Base-by-base conservation (phyloP, 37 sponge, comb jelly and placozoan species). In the Dysidea cf. avara region DNA sequence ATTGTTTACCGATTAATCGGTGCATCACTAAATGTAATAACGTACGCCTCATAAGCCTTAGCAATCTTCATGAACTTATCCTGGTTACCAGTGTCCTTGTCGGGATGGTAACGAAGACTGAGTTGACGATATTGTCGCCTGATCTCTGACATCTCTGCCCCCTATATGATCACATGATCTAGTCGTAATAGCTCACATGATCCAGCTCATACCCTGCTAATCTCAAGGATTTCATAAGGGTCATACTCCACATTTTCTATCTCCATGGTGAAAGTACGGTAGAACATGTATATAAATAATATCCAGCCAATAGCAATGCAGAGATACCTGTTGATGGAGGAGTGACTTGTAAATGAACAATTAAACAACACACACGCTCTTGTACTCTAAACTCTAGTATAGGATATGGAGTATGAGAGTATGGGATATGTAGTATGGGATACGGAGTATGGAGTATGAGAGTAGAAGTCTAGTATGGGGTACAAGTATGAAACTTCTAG, bases 1-100 rank as follows among this genome's bases (percentile, higher is more conserved):
- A n/a, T n/a, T n/a, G n/a, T n/a, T n/a, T n/a, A 16, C 26, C 18
- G 52, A 21, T n/a, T n/a, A n/a, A n/a, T n/a, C n/a, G n/a, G n/a
- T n/a, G n/a, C n/a, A n/a, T n/a, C n/a, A n/a, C n/a, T 66, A 49
- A 14, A 39, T 21, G 14, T n/a, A 14, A 29, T 53, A 1, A 77
- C 89, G 56, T 50, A 88, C 81, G 94, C 89, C 52, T 92, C 83
- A 72, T 96, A 89, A 29, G 97, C 93, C 76, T 92, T 92, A 60
- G 94, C 80, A 29, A 96, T 92, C 75, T 75, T 76, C 75, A 96
- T 92, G 65, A 96, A 96, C 68, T 70, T 90, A 29, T 82, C 82
- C 60, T 78, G 87, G 60, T 96, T 76, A 3, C 97, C 97, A 16
- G 79, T 83, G 56, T 83, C 61, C 74, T 83, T 92, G 76, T 96